Base-by-base conservation (phyloP, 1,140 invertebrate genomes). In the Holotrichia oblita region DNA sequence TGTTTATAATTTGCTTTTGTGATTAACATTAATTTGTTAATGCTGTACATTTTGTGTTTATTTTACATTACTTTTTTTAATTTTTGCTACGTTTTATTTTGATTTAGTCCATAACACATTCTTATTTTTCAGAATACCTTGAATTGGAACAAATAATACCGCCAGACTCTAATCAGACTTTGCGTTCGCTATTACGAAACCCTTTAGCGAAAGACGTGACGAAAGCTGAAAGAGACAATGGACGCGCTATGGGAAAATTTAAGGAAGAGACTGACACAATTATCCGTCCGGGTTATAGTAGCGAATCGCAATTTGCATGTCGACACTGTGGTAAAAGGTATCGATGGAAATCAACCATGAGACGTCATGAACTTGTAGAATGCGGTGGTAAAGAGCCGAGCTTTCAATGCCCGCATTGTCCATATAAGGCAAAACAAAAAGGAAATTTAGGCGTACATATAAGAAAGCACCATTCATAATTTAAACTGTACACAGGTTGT, bases 301-400 rank as follows among this genome's bases (percentile, higher is more conserved):
- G 91, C 82, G 93, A 93, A 82, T 91, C 92, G 75, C 92, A 92
- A 85, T 94, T 94, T 85, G 90, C 93, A 27, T 95, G 94, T 83
- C 88, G 93, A 64, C 93, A 94, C 83, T 95, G 94, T 86, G 93
- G 93, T 72, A 95, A 94, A 85, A 89, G 92, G 34, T 95, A 95
- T 84, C 89, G 93, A 81, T 94, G 93, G 94, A 94, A 94, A 85
- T 94, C 93, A 12, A 94, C 93, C 77, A 89, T 95, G 89, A 89
- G 93, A 78, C 64, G 77, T 12, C 76, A 0, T 90, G 93, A 95
- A 85, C 93, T 92, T 86, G 94, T 95, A 79, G 94, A 96, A 86
- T 96, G 95, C 86, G 94, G 94, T n/a, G 94, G 94, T n/a, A 95
- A 95, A 85, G 92, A 94, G 79, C 93, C 93, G 0, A 91, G 93